phyloP scores from a whole-genome alignment of 2,113 vertebrate species.

The Spheniscus mendiculus region DNA sequence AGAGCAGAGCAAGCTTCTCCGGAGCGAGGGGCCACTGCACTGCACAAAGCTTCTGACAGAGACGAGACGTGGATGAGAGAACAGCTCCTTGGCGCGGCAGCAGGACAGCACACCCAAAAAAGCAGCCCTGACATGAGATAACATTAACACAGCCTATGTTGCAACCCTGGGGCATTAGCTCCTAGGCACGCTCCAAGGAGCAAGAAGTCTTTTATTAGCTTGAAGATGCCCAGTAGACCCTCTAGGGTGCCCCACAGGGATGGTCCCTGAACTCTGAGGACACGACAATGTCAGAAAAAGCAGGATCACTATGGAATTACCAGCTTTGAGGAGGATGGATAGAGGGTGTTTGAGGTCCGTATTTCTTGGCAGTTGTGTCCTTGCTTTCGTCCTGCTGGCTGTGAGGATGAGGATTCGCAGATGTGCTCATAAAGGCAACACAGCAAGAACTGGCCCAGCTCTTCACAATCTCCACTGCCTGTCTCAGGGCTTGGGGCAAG shows the following conservation, averaged over 20 bases:
- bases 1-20: not conserved
- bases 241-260: accelerated
- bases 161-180: not conserved
- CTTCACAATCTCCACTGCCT: not conserved
- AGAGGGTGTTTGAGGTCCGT: not conserved
- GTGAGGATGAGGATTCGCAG: not conserved
- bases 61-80: not conserved
- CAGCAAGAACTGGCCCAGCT: not conserved
- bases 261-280: not conserved
- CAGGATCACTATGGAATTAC: not conserved
- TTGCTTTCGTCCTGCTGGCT: not conserved
- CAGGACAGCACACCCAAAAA: not conserved
- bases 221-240: not conserved
- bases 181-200: not conserved
- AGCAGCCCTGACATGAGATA: not conserved
- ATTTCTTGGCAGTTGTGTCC: not conserved
- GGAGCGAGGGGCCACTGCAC: not conserved
- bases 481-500: not conserved
- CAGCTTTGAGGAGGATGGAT: not conserved
- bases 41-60: not conserved
- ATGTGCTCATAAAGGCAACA: not conserved
- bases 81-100: not conserved
- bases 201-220: not conserved
- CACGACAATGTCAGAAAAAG: not conserved
- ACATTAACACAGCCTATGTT: not conserved